phyloP scores from a whole-genome alignment of 2,888 invertebrate species.

The Melanotus villosus region DNA sequence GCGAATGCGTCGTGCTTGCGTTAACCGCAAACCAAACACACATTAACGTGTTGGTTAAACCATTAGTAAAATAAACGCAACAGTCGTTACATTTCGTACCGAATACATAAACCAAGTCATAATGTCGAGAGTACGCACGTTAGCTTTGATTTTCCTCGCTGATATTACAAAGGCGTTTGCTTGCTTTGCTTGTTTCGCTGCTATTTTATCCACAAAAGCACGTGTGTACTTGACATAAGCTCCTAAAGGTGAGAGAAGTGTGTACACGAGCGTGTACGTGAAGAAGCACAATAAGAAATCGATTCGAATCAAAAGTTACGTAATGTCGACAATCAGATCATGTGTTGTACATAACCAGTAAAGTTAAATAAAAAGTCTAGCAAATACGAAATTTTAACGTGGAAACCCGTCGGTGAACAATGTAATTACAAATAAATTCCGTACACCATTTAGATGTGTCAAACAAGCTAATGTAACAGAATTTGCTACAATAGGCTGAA shows the following conservation, averaged over 20 bases:
- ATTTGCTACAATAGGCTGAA: too few relatives aligned
- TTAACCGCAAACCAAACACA: conserved; percentile 43
- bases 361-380: too few relatives aligned
- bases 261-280: too few relatives aligned
- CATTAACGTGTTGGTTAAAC: conserved; percentile 31
- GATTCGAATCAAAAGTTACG: too few relatives aligned
- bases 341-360: too few relatives aligned
- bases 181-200: conserved; percentile 4
- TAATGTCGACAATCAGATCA: too few relatives aligned
- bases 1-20: conserved; percentile 37
- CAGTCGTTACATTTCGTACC: conserved; percentile 26
- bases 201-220: background rate
- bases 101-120: conserved; percentile 20
- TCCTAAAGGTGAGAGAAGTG: conserved; percentile 2
- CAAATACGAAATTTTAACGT: too few relatives aligned
- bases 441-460: too few relatives aligned
- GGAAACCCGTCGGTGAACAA: too few relatives aligned
- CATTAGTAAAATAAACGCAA: conserved; percentile 28
- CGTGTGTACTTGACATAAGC: conserved; percentile 13
- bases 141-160: conserved; percentile 22
- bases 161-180: conserved; percentile 16
- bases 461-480: too few relatives aligned
- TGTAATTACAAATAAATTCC: too few relatives aligned
- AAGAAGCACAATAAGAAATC: too few relatives aligned
- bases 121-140: conserved; percentile 13